Percentiles rank a stretch among this genome's conserved stretches.
phyloP scores from a whole-genome alignment of 2,113 vertebrate genomes.

The Labeo catla region DNA sequence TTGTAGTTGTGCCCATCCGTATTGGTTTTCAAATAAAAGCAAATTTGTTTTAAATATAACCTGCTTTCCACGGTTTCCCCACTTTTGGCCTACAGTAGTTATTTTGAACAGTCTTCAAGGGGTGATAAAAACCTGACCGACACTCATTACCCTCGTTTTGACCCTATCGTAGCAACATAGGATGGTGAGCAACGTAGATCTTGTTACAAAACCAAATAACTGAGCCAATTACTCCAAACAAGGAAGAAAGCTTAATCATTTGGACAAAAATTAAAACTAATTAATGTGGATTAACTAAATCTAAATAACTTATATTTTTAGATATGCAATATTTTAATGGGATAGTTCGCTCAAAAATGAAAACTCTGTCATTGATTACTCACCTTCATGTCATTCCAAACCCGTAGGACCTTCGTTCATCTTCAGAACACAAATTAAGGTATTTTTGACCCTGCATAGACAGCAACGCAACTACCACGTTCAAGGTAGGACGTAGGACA shows the following conservation, averaged over 20 bases:
- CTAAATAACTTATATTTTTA: not conserved
- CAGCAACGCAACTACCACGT: too few relatives aligned
- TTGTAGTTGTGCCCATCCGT: conserved; percentile 7
- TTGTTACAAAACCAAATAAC: not conserved
- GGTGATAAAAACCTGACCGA: conserved; percentile 4
- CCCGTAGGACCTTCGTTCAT: too few relatives aligned
- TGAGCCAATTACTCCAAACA: not conserved
- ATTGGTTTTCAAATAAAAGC: conserved; percentile 7
- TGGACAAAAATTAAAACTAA: not conserved
- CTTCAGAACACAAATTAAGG: too few relatives aligned
- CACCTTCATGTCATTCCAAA: too few relatives aligned
- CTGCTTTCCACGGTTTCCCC: not conserved
- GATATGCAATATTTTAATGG: not conserved
- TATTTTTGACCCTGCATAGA: too few relatives aligned
- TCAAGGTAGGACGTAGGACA: too few relatives aligned
- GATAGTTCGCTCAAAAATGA: too few relatives aligned
- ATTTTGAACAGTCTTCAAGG: not conserved
- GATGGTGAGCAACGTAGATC: not conserved
- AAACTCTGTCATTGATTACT: too few relatives aligned
- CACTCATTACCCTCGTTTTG: conserved; percentile 6
- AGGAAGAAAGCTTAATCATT: not conserved
- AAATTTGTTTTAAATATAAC: not conserved
- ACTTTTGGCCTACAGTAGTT: not conserved
- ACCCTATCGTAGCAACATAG: conserved; percentile 22
- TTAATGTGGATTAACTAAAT: not conserved